Conservation (phyloP, 1,140 invertebrate species). For the Heliconius eleuchia region DNA sequence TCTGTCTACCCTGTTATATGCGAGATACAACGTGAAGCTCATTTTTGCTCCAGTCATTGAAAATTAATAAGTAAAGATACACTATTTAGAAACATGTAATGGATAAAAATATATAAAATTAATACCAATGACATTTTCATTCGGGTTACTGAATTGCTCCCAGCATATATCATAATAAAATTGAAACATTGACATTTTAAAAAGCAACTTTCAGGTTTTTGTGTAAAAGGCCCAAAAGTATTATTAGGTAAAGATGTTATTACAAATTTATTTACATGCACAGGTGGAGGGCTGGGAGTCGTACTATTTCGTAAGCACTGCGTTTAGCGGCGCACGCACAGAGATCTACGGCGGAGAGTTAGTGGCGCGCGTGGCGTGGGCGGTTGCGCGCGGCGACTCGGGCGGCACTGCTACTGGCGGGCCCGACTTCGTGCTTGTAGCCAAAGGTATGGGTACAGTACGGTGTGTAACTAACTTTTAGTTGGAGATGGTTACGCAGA, state of each 20-base stretch:
- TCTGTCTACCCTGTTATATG: too few species aligned
- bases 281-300: slow-evolving; percentile 84
- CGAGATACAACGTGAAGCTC: too few species aligned
- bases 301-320: slow-evolving; percentile 94
- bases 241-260: neutral
- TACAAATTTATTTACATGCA: neutral
- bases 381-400: slow-evolving; percentile 92
- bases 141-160: too few species aligned
- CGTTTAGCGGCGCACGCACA: slow-evolving; percentile 88
- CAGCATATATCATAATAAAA: too few species aligned
- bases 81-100: too few species aligned
- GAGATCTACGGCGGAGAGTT: slow-evolving; percentile 93
- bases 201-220: too few species aligned
- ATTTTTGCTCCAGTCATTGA: too few species aligned
- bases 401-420: slow-evolving; percentile 91
- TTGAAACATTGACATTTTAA: too few species aligned
- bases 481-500: neutral
- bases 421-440: slow-evolving; percentile 93
- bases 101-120: too few species aligned
- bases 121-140: too few species aligned
- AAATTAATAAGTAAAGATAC: too few species aligned
- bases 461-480: neutral
- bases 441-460: slow-evolving; percentile 64
- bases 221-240: too few species aligned
- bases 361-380: slow-evolving; percentile 90